Conservation (phyloP, 2,797 vertebrate genomes). For the Anisognathus igniventris region DNA sequence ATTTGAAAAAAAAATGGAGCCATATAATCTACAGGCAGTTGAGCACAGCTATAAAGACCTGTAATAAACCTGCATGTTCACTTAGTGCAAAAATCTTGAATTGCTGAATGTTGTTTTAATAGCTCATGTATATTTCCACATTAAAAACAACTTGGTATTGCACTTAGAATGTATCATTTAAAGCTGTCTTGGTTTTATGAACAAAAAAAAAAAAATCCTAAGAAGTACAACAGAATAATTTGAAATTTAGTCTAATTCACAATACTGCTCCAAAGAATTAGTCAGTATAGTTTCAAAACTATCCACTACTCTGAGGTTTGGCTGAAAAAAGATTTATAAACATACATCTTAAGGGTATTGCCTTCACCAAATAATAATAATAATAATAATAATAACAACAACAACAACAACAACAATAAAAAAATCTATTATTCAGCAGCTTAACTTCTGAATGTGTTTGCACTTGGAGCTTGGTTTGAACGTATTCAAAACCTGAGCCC, state of each 20-base stretch:
- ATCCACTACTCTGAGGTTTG: background rate
- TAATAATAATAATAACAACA: background rate
- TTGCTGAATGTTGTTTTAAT: background rate
- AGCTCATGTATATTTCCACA: background rate
- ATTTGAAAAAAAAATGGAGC: background rate
- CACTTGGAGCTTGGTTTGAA: background rate
- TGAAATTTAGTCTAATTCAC: constrained; percentile 8
- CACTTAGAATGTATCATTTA: constrained; percentile 34
- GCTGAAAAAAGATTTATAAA: background rate
- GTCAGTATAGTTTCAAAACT: background rate
- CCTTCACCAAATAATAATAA: background rate
- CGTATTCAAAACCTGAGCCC: background rate
- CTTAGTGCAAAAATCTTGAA: constrained; percentile 44
- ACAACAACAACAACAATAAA: background rate
- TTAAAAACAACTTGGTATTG: constrained; percentile 18
- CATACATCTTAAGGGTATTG: background rate
- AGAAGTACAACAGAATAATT: background rate
- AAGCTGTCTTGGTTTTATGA: constrained; percentile 24
- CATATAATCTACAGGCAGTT: background rate
- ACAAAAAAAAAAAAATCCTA: background rate
- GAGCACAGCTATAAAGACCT: background rate
- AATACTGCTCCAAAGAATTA: constrained; percentile 43
- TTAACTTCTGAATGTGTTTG: background rate
- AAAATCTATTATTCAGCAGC: background rate
- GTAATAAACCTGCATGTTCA: constrained; percentile 21